Evolutionary conservation across 2,888 invertebrate genomes (phyloP).

Genomic region (Drosophila atroscutellata): DNA sequence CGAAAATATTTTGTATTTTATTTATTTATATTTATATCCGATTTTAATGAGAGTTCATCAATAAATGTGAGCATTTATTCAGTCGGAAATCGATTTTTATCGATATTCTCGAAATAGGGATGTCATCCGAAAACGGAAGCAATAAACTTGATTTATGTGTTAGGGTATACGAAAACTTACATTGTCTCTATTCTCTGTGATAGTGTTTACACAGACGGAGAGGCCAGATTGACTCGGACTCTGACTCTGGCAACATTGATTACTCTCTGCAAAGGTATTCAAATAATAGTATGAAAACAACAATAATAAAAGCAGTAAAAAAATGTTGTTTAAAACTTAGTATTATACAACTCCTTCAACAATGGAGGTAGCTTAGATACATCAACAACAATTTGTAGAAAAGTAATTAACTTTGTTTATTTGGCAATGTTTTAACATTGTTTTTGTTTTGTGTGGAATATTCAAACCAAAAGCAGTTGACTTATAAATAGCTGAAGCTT

Average conservation of each 20-base stretch:
- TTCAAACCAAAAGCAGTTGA: background rate
- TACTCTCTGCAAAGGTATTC: background rate
- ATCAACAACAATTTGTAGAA: background rate
- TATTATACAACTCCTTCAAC: background rate
- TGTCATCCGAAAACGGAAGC: background rate
- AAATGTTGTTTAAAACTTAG: background rate
- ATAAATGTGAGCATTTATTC: background rate
- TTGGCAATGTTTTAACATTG: background rate
- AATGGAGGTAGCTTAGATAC: background rate
- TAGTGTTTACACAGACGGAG: background rate
- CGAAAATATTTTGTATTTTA: too few species aligned
- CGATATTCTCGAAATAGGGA: background rate
- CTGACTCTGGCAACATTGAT: background rate
- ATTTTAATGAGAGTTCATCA: background rate
- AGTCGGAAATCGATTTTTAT: background rate
- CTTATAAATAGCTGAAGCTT: background rate
- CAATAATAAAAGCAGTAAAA: background rate
- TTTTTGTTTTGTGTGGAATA: background rate
- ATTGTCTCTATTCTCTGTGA: background rate
- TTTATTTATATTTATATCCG: too few species aligned
- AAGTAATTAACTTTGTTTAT: background rate
- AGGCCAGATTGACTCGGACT: background rate
- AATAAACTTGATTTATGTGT: background rate
- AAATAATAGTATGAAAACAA: background rate
- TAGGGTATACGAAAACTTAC: background rate